These are phyloP conservation scores for Lanistes nyassanus DNA, from an alignment of 1,140 invertebrate genomes.

Conservation along the genomic window DNA sequence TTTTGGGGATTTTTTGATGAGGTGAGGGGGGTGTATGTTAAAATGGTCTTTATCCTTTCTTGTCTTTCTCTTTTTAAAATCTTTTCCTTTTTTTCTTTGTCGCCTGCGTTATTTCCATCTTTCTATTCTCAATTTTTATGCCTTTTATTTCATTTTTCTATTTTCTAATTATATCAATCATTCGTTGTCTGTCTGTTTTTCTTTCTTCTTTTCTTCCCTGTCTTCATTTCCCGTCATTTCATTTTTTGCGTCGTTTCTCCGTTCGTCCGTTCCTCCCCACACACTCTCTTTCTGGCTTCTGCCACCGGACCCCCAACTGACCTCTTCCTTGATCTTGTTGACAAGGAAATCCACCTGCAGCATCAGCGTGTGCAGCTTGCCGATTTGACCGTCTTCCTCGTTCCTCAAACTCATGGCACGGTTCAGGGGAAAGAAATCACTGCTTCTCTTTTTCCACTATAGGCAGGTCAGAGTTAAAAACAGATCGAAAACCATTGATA, in stretches of 20 bases:
- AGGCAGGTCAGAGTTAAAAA: neutral
- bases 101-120: too few relatives aligned
- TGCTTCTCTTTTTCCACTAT: constrained; percentile 53
- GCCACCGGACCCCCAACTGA: neutral
- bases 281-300: neutral
- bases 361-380: constrained; percentile 47
- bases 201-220: too few relatives aligned
- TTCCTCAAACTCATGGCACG: constrained; percentile 56
- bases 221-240: too few relatives aligned
- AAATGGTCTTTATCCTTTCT: too few relatives aligned
- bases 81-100: too few relatives aligned
- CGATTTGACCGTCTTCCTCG: constrained; percentile 52
- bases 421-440: constrained; percentile 63
- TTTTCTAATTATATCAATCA: too few relatives aligned
- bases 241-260: neutral
- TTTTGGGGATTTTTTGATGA: too few relatives aligned
- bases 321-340: constrained; percentile 58
- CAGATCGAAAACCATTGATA: too few relatives aligned
- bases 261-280: neutral
- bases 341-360: constrained; percentile 53
- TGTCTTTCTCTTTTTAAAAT: too few relatives aligned
- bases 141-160: too few relatives aligned
- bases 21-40: too few relatives aligned
- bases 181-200: neutral
- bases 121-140: too few relatives aligned